Base-by-base conservation (phyloP, 2,888 invertebrate genomes). In the Halictus ligatus region DNA sequence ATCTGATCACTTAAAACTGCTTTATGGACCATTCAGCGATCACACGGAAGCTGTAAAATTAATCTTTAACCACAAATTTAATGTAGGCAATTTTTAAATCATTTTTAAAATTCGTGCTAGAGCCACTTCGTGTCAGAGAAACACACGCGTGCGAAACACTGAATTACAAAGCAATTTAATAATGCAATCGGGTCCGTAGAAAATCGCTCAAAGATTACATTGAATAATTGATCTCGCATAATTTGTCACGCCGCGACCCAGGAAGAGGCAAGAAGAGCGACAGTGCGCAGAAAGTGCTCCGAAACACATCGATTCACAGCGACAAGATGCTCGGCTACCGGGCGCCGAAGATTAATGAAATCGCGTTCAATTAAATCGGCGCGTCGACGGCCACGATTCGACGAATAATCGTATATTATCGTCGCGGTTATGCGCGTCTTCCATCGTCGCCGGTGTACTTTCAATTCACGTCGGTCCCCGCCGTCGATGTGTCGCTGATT, bases 391-490 rank as follows among this genome's bases (percentile, higher is more conserved):
- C 74, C 75, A 69, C 58, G 78, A 81, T 77, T 83, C 80, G 54
- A 29, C 48, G 73, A 54, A 77, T 77, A 81, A 81, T 81, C 43
- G 78, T 29, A 60, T 73, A 85, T 85, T 79, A 73, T 83, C 76
- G 58, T 21, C 46, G 43, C 75, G n/a, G 73, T 74, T 73, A 54
- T 35, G 64, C 29, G 79, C 35, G 50, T 82, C 82, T 76, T 67
- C 54, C 40, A 43, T 21, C 54, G 54, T 69, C 67, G 46, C 43
- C 69, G 58, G 29, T 64, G 73, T 29, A 69, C 78, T 72, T 86
- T 84, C 78, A 88, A 86, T 89, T 89, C 88, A 88, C 73, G 10
- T 21, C 43, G 12, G 4, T 21, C 69, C 76, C 58, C 21, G 25
- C 35, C 69, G 54, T 15, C 35, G 74, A 7, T 64, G n/a, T 78